Evolutionary conservation across 92 coral and sea anemone genomes (phyloP).

Genomic region (Parazoanthus darwini): DNA sequence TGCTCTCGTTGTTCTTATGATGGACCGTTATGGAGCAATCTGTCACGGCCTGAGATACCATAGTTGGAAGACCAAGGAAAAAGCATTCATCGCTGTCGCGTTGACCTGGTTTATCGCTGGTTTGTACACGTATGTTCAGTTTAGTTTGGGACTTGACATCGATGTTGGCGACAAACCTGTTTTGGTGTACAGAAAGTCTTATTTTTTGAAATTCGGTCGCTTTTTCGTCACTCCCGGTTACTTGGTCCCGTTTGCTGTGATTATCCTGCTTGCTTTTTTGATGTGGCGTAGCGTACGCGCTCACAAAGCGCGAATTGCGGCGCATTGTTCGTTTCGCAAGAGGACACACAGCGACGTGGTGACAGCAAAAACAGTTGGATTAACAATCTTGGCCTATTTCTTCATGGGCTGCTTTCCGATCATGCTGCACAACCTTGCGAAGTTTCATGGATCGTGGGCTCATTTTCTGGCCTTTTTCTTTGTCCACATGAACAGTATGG

Average conservation of each 20-base stretch:
- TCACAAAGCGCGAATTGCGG: constrained; percentile 49
- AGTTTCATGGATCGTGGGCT: constrained; percentile 77
- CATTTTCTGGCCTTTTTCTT: constrained; percentile 80
- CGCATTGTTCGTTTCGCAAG: constrained; percentile 49
- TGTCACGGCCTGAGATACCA: constrained; percentile 78
- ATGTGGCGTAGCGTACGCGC: constrained; percentile 67
- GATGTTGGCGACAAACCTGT: constrained; percentile 75
- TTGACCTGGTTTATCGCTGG: constrained; percentile 66
- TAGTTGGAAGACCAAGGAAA: constrained; percentile 75
- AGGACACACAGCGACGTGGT: constrained; percentile 62
- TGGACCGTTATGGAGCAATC: constrained; percentile 89
- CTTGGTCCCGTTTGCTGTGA: constrained; percentile 63
- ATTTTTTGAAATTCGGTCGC: constrained; percentile 74
- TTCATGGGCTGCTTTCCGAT: constrained; percentile 83
- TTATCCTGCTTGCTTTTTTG: constrained; percentile 54
- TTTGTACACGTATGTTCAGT: constrained; percentile 66
- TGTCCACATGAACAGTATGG: constrained; percentile 77
- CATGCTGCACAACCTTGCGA: constrained; percentile 71
- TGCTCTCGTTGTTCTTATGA: constrained; percentile 70
- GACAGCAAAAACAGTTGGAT: constrained; percentile 86
- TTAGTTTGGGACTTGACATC: constrained; percentile 59
- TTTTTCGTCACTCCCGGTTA: constrained; percentile 74
- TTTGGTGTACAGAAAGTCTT: constrained; percentile 61
- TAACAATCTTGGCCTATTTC: constrained; percentile 67
- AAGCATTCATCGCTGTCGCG: constrained; percentile 62